Evolutionary conservation across 2,113 vertebrate species (phyloP).

Genomic region (Laticauda laticaudata): DNA sequence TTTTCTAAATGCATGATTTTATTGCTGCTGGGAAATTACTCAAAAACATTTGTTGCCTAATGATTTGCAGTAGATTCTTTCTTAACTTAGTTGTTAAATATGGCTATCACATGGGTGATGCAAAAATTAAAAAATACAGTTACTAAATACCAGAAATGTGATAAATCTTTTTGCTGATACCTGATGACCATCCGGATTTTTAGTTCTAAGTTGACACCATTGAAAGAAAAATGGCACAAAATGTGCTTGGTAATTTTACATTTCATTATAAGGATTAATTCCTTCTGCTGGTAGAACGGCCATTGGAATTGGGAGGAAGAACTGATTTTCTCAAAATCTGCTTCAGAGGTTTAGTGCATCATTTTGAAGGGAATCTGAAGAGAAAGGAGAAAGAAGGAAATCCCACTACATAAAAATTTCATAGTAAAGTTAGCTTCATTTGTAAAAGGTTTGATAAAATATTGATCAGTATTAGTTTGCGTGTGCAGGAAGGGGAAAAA

Average conservation of each 20-base stretch:
- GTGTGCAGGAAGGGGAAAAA: no score
- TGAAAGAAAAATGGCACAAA: neutral
- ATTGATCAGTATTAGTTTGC: neutral
- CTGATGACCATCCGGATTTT: neutral
- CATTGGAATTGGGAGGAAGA: neutral
- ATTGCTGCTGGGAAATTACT: neutral
- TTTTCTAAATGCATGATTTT: neutral
- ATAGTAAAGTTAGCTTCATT: neutral
- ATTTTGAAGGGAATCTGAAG: neutral
- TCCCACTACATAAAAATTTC: neutral
- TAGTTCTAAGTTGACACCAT: neutral
- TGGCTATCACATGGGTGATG: neutral
- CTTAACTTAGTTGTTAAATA: neutral
- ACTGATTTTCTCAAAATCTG: neutral
- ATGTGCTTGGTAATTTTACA: neutral
- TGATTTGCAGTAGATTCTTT: neutral
- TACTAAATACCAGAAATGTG: neutral
- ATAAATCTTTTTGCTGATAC: neutral
- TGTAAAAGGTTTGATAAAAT: neutral
- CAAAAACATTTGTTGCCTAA: neutral
- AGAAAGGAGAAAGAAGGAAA: neutral
- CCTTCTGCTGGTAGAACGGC: neutral
- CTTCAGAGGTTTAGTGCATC: neutral
- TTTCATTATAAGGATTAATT: rapidly evolving
- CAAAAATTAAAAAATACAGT: neutral